These are phyloP conservation scores for Cyphomyrus discorhynchus DNA, from an alignment of 2,113 vertebrate species.

Conservation along the genomic window DNA sequence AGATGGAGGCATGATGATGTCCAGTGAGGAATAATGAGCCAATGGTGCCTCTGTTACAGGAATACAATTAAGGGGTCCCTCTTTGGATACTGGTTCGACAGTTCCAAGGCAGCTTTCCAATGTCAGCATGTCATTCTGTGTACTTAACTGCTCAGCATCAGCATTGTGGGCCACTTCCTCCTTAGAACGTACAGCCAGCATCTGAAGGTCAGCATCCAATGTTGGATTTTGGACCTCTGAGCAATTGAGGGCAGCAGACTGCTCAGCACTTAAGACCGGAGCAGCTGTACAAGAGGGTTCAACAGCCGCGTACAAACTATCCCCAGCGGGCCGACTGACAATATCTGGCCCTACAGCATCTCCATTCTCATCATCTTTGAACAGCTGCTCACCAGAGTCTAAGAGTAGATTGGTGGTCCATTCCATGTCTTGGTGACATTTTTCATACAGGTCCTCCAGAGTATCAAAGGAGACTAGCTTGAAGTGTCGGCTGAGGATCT, in stretches of 20 bases:
- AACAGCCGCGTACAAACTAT: background rate
- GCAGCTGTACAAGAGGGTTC: background rate
- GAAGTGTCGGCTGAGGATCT: conserved; percentile 79
- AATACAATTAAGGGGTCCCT: background rate
- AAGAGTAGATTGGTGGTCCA: conserved; percentile 89
- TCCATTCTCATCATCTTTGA: conserved; percentile 56
- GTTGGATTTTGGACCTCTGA: background rate
- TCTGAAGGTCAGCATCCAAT: too few relatives aligned
- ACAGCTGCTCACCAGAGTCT: conserved; percentile 82
- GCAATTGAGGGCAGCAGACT: background rate
- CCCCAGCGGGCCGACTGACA: background rate
- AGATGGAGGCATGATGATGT: background rate
- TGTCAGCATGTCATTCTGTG: background rate
- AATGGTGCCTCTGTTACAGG: background rate
- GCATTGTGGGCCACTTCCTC: background rate
- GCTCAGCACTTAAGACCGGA: background rate
- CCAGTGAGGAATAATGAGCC: background rate
- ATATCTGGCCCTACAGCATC: conserved; percentile 17
- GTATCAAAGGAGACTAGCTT: conserved; percentile 77
- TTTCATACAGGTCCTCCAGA: conserved; percentile 87
- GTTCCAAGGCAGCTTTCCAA: background rate
- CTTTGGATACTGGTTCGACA: background rate
- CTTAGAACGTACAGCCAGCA: background rate
- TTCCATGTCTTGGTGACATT: conserved; percentile 86
- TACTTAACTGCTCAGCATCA: background rate